phyloP scores from a whole-genome alignment of 2,888 invertebrate species.

The Busseola fusca region DNA sequence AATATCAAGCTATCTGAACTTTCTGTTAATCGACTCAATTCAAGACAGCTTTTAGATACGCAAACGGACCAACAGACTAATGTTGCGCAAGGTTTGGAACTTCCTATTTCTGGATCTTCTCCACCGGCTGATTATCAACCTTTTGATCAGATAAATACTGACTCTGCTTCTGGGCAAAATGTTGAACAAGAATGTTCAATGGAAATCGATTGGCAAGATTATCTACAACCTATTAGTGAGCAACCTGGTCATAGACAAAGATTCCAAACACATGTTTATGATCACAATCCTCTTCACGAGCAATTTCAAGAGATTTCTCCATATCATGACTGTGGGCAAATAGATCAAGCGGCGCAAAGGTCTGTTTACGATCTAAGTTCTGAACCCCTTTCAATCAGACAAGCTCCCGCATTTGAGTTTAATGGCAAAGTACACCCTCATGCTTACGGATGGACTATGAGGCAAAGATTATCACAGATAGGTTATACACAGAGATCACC shows the following conservation, averaged over 20 bases:
- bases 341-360: background rate
- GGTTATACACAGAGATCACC: background rate
- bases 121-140: background rate
- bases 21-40: conserved; percentile 12
- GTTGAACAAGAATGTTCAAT: background rate
- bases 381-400: background rate
- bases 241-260: background rate
- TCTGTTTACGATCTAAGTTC: background rate
- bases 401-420: background rate
- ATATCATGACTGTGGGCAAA: background rate
- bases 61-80: background rate
- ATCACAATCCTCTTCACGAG: background rate
- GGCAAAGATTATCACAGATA: background rate
- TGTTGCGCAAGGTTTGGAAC: background rate
- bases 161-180: background rate
- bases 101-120: background rate
- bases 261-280: background rate
- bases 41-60: background rate
- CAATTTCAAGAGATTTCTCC: background rate
- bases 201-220: background rate
- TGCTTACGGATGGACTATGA: background rate
- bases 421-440: background rate
- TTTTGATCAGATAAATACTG: background rate
- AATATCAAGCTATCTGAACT: background rate
- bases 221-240: background rate